Conservation (phyloP, 2,797 vertebrate species). For the Acanthurus lineatus region DNA sequence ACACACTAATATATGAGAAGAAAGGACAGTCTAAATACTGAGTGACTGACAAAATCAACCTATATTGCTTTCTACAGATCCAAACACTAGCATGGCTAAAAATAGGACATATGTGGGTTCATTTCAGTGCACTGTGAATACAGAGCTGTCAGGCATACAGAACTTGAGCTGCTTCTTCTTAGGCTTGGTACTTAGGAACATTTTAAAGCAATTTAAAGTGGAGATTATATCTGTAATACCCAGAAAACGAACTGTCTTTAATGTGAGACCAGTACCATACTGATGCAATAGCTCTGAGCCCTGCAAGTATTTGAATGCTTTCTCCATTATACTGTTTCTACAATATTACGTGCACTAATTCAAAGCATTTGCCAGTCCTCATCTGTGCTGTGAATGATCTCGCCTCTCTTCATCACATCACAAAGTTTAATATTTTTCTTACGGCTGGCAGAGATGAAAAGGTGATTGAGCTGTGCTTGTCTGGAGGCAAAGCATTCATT, state of each 20-base stretch:
- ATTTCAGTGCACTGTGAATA: constrained; percentile 13
- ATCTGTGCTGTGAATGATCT: constrained; percentile 31
- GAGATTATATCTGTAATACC: constrained; percentile 41
- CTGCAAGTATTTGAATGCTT: constrained; percentile 27
- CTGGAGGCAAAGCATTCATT: constrained; percentile 14
- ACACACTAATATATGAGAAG: too few relatives aligned
- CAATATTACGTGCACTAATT: constrained; percentile 35
- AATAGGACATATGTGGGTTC: constrained; percentile 16
- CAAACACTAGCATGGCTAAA: constrained; percentile 1
- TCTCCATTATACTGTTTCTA: constrained; percentile 37
- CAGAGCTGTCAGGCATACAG: constrained; percentile 21
- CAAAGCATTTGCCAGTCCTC: constrained; percentile 40
- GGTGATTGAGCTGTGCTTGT: constrained; percentile 16
- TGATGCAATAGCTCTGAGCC: constrained; percentile 45
- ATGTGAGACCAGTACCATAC: constrained; percentile 13
- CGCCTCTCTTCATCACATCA: constrained; percentile 4
- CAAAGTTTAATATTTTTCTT: constrained; percentile 14
- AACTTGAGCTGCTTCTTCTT: constrained; percentile 40
- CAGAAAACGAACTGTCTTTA: constrained; percentile 30
- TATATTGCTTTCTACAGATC: too few relatives aligned
- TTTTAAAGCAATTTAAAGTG: constrained; percentile 50
- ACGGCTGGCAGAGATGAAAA: not conserved
- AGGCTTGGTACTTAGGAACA: constrained; percentile 31
- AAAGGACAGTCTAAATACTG: not conserved
- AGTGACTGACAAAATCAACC: not conserved